Base-by-base conservation (phyloP, 2,888 invertebrate species). In the Oscheius sp. region DNA sequence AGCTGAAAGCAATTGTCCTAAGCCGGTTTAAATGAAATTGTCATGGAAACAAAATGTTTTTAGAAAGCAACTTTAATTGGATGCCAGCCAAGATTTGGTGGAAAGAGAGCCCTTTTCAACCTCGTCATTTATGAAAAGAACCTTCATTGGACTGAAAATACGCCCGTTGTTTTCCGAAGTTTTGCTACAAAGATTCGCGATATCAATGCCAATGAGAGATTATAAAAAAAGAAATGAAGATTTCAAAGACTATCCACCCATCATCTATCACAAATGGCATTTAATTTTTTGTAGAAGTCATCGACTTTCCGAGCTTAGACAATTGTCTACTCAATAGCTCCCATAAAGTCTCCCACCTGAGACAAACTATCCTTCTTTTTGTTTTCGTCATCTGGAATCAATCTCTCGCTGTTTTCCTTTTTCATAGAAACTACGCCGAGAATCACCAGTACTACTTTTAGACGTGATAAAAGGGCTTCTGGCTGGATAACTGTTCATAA, bases 1-100 rank as follows among this genome's bases (percentile, higher is more conserved):
- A 27, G 77, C 73, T 46, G 72, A 69, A 20, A 74, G 74, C 3
- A 77, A 77, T 64, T 77, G 77, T 20, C 71, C 75, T 2, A 61
- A 61, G 29, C 72, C 72, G 33, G 63, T 77, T 12, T 23, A 17
- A 12, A 2, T 29, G 12, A 37, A 27, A 15, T 10, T 20, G 10
- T 48, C 10, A 45, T 2, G 3, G 25, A 27, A 25, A 42, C 1
- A 45, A 29, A n/a, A 29, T 4, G 17, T 8, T 5, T 61, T 61
- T 29, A 61, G 61, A 61, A 42, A 42, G 25, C 61, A 4, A 31
- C 42, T 61, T 12, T 61, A 3, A 45, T 45, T 15, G 61, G 42
- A 4, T 61, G 61, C 31, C 45, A 42, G 29, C 29, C 29, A 17
- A 39, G 61, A 12, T 29, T 29, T 45, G 61, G 61, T 6, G 61